phyloP scores from a whole-genome alignment of 2,797 vertebrate genomes.

The Ctenosaura bakeri region DNA sequence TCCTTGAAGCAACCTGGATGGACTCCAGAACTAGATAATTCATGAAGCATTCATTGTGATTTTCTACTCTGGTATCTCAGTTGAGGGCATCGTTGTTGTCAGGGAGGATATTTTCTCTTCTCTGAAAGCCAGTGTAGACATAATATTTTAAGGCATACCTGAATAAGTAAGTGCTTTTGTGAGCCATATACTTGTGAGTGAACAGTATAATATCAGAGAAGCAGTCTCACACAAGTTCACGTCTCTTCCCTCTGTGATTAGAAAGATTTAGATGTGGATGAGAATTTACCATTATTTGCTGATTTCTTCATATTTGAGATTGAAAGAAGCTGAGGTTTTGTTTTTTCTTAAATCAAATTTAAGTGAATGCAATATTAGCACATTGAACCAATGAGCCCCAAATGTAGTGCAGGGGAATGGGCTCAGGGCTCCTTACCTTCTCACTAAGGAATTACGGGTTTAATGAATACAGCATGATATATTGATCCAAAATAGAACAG shows the following conservation, averaged over 20 bases:
- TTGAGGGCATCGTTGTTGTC: background rate
- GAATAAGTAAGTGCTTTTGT: constrained; percentile 11
- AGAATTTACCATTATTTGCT: background rate
- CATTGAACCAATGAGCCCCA: background rate
- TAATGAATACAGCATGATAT: background rate
- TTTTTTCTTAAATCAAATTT: background rate
- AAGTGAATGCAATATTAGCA: background rate
- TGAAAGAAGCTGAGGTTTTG: background rate
- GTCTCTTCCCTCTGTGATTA: background rate
- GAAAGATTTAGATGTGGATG: background rate
- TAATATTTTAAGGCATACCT: constrained; percentile 14
- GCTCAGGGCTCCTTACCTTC: background rate
- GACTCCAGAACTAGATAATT: constrained; percentile 15
- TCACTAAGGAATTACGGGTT: background rate
- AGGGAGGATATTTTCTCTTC: background rate
- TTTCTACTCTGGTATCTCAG: constrained; percentile 18
- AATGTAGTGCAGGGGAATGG: no score
- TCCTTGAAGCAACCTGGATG: constrained; percentile 27
- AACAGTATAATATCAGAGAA: background rate
- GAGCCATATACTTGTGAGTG: background rate
- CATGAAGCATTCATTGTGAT: constrained; percentile 19
- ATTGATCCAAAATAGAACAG: no score
- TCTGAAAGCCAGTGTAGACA: background rate
- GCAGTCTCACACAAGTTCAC: background rate
- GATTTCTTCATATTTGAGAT: background rate